phyloP scores from a whole-genome alignment of 2,888 invertebrate species.

The Drosophila ustulata region DNA sequence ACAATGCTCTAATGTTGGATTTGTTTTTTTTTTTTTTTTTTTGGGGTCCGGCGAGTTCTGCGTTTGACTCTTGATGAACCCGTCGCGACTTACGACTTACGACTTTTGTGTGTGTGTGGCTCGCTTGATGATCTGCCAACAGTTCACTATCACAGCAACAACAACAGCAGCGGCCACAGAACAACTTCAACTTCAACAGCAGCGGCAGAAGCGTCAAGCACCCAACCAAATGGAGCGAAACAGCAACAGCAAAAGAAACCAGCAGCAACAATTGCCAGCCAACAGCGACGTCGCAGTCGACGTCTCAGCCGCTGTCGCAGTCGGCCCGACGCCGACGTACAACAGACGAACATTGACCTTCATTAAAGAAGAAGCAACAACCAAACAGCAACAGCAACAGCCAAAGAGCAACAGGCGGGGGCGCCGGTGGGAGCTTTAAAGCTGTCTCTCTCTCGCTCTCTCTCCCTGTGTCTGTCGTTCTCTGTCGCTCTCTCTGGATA shows the following conservation, averaged over 20 bases:
- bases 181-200: conserved; percentile 4
- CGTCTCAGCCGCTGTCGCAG: conserved; percentile 43
- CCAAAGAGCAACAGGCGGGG: conserved; percentile 2
- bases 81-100: conserved; percentile 30
- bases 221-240: conserved; percentile 53
- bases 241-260: conserved; percentile 43
- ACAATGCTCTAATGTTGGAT: conserved; percentile 27
- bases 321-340: too few species aligned
- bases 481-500: neutral
- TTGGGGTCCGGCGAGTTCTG: conserved; percentile 34
- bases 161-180: conserved; percentile 1
- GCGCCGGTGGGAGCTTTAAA: conserved; percentile 30
- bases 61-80: conserved; percentile 55
- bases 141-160: conserved; percentile 50
- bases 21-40: conserved; percentile 16
- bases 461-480: neutral
- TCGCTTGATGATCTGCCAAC: conserved; percentile 37
- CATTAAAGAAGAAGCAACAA: conserved; percentile 69
- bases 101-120: conserved; percentile 21
- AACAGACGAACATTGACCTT: conserved; percentile 82
- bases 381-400: neutral
- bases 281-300: conserved; percentile 7
- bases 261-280: conserved; percentile 17
- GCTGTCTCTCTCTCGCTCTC: conserved; percentile 25
- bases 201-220: conserved; percentile 20